phyloP scores from a whole-genome alignment of 2,888 invertebrate species.

The Antheraea assamensis region DNA sequence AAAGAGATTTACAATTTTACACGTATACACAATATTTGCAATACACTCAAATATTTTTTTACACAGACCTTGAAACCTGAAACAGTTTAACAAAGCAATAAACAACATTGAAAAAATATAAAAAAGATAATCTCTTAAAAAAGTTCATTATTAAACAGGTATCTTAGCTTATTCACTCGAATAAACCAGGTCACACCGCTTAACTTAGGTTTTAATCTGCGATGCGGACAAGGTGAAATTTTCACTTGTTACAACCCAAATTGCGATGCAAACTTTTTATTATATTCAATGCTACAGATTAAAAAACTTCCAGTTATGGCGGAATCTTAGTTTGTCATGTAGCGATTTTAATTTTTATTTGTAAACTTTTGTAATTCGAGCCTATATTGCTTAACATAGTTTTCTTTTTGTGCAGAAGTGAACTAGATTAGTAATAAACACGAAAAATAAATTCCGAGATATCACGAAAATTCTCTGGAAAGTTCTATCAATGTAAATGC shows the following conservation, averaged over 20 bases:
- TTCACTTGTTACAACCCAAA: conserved; percentile 28
- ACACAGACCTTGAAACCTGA: conserved; percentile 35
- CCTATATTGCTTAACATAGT: too few species aligned
- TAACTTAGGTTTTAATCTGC: conserved; percentile 35
- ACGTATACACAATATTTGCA: not conserved
- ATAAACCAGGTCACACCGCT: conserved; percentile 44
- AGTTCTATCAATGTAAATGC: too few species aligned
- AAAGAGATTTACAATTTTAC: not conserved
- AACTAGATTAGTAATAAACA: too few species aligned
- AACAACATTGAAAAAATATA: conserved; percentile 38
- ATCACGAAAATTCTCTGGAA: too few species aligned
- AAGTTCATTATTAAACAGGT: conserved; percentile 36
- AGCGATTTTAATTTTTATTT: too few species aligned
- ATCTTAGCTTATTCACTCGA: conserved; percentile 41
- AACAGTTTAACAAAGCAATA: conserved; percentile 40
- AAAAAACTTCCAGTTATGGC: not conserved
- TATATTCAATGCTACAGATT: conserved; percentile 28
- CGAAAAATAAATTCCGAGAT: too few species aligned
- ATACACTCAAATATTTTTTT: conserved; percentile 1
- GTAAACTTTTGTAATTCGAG: too few species aligned
- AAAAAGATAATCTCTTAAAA: conserved; percentile 41
- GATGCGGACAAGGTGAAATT: conserved; percentile 38
- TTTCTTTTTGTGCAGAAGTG: too few species aligned
- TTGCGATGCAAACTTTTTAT: conserved; percentile 28
- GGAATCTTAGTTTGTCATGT: too few species aligned